These are phyloP conservation scores for Turnix velox DNA, from an alignment of 2,113 vertebrate genomes.

Conservation along the genomic window DNA sequence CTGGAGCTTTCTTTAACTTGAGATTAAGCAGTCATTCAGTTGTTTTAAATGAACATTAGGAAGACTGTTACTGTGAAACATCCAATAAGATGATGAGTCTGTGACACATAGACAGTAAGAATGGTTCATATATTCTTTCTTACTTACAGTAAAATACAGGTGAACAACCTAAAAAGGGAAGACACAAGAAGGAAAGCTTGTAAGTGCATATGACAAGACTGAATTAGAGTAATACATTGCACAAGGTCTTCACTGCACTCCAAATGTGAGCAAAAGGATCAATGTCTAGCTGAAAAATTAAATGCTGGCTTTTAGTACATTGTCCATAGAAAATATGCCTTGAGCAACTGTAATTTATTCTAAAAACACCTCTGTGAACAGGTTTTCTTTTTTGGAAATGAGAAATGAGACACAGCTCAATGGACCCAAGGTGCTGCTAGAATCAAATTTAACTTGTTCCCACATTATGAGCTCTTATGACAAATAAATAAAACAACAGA, in stretches of 20 bases:
- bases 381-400: not conserved
- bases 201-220: not conserved
- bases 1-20: not conserved
- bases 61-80: not conserved
- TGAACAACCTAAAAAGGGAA: not conserved
- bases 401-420: not conserved
- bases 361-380: not conserved
- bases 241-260: not conserved
- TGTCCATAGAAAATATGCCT: not conserved
- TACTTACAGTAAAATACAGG: not conserved
- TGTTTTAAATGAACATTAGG: not conserved
- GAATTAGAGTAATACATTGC: fast-evolving
- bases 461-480: not conserved
- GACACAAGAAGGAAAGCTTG: not conserved
- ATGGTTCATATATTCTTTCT: not conserved
- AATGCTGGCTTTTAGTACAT: not conserved
- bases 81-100: not conserved
- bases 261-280: not conserved
- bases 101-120: not conserved
- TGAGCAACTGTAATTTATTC: not conserved
- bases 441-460: not conserved
- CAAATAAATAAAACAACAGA: not conserved
- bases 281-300: not conserved
- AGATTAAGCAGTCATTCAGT: not conserved
- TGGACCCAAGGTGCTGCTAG: not conserved